A percentile compares a stretch with the other conserved stretches of the same genome.
phyloP scores from a whole-genome alignment of 2,113 vertebrate species.

The Megaceryle torquata region DNA sequence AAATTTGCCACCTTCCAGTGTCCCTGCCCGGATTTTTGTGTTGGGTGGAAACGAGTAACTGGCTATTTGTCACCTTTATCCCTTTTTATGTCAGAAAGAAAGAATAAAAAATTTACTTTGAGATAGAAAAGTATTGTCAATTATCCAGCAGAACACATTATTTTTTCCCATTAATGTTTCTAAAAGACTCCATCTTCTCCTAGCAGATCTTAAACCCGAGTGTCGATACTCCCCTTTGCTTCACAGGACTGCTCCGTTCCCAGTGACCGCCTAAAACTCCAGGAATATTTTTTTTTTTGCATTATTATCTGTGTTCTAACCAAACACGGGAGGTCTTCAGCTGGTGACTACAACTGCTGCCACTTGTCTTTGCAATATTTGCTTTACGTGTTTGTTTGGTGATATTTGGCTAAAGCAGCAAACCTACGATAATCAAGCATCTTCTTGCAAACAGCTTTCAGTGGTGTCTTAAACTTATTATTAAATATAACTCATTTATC shows the following conservation, averaged over 20 bases:
- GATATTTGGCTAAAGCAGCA: not conserved
- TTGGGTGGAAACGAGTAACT: not conserved
- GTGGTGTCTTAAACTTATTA: conserved; percentile 16
- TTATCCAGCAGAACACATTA: not conserved
- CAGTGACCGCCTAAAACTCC: not conserved
- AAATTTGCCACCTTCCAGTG: not conserved
- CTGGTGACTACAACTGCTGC: not conserved
- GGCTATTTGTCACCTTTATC: not conserved
- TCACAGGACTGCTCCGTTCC: not conserved
- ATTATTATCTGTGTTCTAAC: not conserved
- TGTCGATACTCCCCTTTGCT: not conserved
- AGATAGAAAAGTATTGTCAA: not conserved
- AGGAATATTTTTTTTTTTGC: not conserved
- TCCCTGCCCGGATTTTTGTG: not conserved
- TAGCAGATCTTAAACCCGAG: not conserved
- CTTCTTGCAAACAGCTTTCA: not conserved
- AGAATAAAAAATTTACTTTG: not conserved
- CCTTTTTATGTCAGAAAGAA: not conserved
- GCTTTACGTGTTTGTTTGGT: not conserved
- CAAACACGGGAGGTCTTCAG: not conserved
- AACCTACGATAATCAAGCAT: not conserved
- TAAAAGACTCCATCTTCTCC: not conserved
- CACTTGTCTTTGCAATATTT: not conserved
- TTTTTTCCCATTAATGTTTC: not conserved
- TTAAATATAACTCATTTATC: conserved; percentile 30